phyloP scores from a whole-genome alignment of 2,888 invertebrate species.

The Eurytoma adleriae region DNA sequence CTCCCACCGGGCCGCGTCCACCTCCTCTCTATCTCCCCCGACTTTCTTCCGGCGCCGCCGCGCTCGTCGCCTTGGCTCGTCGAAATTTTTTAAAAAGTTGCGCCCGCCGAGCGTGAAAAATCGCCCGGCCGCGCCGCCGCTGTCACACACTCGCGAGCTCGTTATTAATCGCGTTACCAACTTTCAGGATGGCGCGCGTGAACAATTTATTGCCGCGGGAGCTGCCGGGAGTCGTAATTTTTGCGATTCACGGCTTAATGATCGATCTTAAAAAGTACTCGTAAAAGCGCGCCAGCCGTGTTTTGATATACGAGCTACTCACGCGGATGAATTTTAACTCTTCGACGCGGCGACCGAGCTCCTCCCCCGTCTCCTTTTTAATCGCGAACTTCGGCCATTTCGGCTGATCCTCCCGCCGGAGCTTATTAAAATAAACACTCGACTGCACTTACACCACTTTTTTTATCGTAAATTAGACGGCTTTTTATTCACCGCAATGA shows the following conservation, averaged over 20 bases:
- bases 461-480: too few species aligned
- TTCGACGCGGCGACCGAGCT: background rate
- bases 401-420: too few species aligned
- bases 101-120: conserved; percentile 43
- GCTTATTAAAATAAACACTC: too few species aligned
- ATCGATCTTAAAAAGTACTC: conserved; percentile 49
- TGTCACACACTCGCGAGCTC: conserved; percentile 11
- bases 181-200: conserved; percentile 44
- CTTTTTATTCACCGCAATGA: too few species aligned
- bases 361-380: too few species aligned
- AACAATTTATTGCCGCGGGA: conserved; percentile 44
- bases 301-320: conserved; percentile 42
- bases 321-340: conserved; percentile 38
- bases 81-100: conserved; percentile 50
- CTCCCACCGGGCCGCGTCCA: background rate
- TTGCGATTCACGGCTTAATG: conserved; percentile 52
- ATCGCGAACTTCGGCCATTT: too few species aligned
- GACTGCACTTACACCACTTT: too few species aligned
- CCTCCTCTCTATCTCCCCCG: conserved; percentile 5
- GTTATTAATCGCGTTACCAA: conserved; percentile 52
- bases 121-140: conserved; percentile 9
- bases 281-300: conserved; percentile 30
- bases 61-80: conserved; percentile 20
- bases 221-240: conserved; percentile 39
- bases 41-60: conserved; percentile 14